Percentiles rank a stretch among this genome's conserved stretches.
Conservation (phyloP, 1,140 invertebrate genomes). For the Lamellibrachia luymesi region DNA sequence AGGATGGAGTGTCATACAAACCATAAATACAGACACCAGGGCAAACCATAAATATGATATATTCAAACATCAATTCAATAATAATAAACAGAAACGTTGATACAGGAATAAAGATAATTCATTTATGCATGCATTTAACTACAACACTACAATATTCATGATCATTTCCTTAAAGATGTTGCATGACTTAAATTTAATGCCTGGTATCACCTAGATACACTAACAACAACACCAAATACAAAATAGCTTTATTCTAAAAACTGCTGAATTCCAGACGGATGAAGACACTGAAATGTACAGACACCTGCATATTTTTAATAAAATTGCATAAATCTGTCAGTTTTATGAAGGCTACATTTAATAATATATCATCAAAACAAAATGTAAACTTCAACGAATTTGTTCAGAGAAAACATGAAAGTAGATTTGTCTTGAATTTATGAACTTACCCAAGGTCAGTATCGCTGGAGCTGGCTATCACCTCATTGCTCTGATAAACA, state of each 20-base stretch:
- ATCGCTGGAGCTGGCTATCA: background rate
- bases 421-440: background rate
- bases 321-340: background rate
- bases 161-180: background rate
- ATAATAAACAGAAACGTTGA: background rate
- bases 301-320: background rate
- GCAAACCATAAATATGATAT: background rate
- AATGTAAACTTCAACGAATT: background rate
- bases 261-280: background rate
- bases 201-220: background rate
- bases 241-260: background rate
- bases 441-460: background rate
- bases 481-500: background rate
- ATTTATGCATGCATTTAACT: background rate
- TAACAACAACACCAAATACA: background rate
- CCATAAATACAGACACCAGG: background rate
- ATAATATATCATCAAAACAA: background rate
- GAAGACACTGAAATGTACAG: too few relatives aligned
- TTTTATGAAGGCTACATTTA: background rate
- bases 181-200: background rate
- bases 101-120: background rate
- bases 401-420: background rate
- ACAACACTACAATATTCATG: background rate
- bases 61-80: background rate
- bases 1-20: too few relatives aligned